Base-by-base conservation (phyloP, 2,797 vertebrate species). In the Champsocephalus gunnari region DNA sequence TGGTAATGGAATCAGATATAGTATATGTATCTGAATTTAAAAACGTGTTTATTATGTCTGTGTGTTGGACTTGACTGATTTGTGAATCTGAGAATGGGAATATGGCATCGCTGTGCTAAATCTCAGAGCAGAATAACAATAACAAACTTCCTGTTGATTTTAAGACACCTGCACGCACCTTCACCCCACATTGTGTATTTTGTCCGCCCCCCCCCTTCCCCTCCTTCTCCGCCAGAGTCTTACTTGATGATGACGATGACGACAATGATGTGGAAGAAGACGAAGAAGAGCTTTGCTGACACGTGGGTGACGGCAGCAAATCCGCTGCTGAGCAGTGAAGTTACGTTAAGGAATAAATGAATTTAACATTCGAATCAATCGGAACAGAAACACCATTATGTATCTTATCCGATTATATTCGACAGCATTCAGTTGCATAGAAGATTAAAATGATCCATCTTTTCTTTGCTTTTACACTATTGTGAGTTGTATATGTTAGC, bases 191-290 rank as follows among this genome's bases (percentile, higher is more conserved):
- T 38, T 38, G 38, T 59, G 43, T 61, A 43, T 0, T 24, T 11
- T 28, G 12, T 45, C 43, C 13, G 8, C 21, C 48, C 34, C 16
- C 49, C 49, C 19, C 32, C 9, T 65, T 34, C 63, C 53, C 32
- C 45, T 45, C 34, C 49, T 14, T 12, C 9, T 65, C 38, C 49
- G 43, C 32, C 45, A 16, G 12, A 61, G 43, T 93, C 96, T 91
- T 95, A 99, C 97, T 99, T 98, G 82, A 99, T 95, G 56, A 99
- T 96, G 83, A 99, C 92, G 76, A 99, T 99, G 87, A 98, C 96
- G 2, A 97, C 96, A 48, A 96, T 79, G 0, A 98, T 85, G 87
- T 99, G 98, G 89, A 99, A 98, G 38, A 95, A 51, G 17, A 99
- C 84, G 73, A 99, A 99, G 86, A 95, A 99, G 73, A 99, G 84